Percentiles rank a stretch among this genome's conserved stretches.
These are phyloP conservation scores for Sebastes iracundus DNA, from an alignment of 2,797 vertebrate genomes.

Conservation along the genomic window DNA sequence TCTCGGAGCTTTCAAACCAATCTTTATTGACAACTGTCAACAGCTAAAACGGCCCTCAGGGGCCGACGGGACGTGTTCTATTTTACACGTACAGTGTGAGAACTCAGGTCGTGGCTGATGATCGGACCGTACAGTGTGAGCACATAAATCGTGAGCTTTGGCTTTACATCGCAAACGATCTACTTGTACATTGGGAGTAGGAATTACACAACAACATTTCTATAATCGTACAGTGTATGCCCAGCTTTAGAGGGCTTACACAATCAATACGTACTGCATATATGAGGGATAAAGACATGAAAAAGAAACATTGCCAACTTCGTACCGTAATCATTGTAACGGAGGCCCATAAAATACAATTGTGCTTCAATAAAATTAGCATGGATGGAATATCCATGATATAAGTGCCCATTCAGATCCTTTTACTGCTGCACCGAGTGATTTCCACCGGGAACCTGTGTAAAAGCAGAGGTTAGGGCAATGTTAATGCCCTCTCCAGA, in stretches of 20 bases:
- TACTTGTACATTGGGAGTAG: too few relatives aligned
- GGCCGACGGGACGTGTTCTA: too few relatives aligned
- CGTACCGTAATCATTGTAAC: neutral
- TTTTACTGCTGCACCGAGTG: neutral
- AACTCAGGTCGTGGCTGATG: too few relatives aligned
- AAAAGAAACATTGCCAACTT: neutral
- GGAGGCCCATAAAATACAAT: neutral
- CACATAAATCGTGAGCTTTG: too few relatives aligned
- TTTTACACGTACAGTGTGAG: too few relatives aligned
- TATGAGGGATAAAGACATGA: neutral
- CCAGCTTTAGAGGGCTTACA: neutral
- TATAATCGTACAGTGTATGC: neutral
- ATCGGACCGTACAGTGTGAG: too few relatives aligned
- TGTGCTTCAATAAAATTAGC: neutral
- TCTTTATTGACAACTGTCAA: too few relatives aligned
- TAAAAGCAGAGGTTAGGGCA: neutral
- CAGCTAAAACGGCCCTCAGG: too few relatives aligned
- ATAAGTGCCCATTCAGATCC: neutral
- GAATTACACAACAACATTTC: neutral
- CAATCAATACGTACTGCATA: neutral
- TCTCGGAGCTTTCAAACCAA: too few relatives aligned
- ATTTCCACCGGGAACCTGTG: neutral
- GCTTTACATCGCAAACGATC: too few relatives aligned
- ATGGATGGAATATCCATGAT: neutral
- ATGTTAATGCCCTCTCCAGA: conserved; percentile 22